A percentile compares a stretch with the other conserved stretches of the same genome.
Evolutionary conservation across 2,888 invertebrate genomes (phyloP).

Genomic region (Synergus laeviventris): DNA sequence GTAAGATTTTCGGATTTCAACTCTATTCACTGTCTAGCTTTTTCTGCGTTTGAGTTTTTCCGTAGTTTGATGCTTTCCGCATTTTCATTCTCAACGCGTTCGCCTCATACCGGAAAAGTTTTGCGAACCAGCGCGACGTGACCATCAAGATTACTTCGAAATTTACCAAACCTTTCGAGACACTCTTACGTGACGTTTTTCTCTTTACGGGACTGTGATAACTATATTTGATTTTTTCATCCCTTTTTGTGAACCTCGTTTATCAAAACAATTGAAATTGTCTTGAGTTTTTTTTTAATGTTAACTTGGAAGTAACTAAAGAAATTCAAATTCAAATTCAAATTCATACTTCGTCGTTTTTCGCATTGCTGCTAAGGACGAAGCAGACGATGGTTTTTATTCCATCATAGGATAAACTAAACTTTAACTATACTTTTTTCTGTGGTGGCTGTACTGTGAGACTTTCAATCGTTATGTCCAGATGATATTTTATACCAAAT

Average conservation of each 20-base stretch:
- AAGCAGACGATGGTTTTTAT: too few species aligned
- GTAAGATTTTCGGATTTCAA: neutral
- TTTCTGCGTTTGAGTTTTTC: neutral
- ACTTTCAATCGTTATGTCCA: constrained; percentile 21
- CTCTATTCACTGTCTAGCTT: constrained; percentile 6
- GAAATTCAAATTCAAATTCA: neutral
- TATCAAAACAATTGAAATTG: too few species aligned
- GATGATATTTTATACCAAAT: constrained; percentile 20
- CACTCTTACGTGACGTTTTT: constrained; percentile 30
- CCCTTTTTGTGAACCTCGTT: neutral
- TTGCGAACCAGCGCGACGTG: constrained; percentile 26
- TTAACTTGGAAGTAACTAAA: neutral
- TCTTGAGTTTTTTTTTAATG: neutral
- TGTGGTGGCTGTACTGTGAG: neutral
- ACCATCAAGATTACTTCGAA: constrained; percentile 30
- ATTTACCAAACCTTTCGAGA: constrained; percentile 32
- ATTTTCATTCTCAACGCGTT: constrained; percentile 38
- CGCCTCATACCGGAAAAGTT: constrained; percentile 32
- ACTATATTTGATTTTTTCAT: neutral
- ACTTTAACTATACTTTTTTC: too few species aligned
- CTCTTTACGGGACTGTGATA: constrained; percentile 19
- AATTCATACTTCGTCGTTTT: too few species aligned
- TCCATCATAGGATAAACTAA: too few species aligned
- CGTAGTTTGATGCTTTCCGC: constrained; percentile 12
- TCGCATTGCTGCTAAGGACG: too few species aligned